Base-by-base conservation (phyloP, 1,140 invertebrate species). In the Caenorhabditis tropicalis region DNA sequence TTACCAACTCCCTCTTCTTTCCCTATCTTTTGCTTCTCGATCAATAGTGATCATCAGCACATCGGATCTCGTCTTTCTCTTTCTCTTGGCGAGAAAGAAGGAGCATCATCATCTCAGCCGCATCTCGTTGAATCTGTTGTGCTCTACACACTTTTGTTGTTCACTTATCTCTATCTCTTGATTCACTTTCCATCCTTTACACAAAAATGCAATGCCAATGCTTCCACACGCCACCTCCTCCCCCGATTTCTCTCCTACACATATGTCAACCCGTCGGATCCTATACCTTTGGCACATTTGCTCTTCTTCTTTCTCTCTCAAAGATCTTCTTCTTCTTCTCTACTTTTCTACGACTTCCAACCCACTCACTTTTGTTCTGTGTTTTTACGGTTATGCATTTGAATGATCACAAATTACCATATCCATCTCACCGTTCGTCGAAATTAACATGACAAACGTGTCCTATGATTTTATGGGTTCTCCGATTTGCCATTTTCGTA, bases 231-330 rank as follows among this genome's bases (percentile, higher is more conserved):
- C 36, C 65, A 74, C 65, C 65, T 21, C 58, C 58, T 31, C 65
- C 65, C 29, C 65, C 65, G 65, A 74, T 33, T 74, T 74, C 65
- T 31, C 10, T 74, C 65, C 33, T 74, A 74, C 65, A 74, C 65
- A 74, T 74, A 74, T 74, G 65, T 74, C 65, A 74, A 74, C 65
- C 21, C 65, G 65, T 74, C 65, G 29, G 36, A 74, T 43, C 36
- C 65, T 74, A 74, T 74, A 74, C 65, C 65, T 74, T 74, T 74
- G 65, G 65, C 65, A 74, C 65, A 74, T 74, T 74, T 74, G 65
- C 65, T 65, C 65, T 74, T 43, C 21, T 24, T 36, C 60, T 60
- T 21, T 60, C 29, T 36, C 24, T 36, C 31, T 36, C 5, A 12
- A 24, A 24, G 65, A 74, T 74, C n/a, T 74, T 43, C 10, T 74